Base-by-base conservation (phyloP, 1,140 invertebrate genomes). In the Sitophilus oryzae region DNA sequence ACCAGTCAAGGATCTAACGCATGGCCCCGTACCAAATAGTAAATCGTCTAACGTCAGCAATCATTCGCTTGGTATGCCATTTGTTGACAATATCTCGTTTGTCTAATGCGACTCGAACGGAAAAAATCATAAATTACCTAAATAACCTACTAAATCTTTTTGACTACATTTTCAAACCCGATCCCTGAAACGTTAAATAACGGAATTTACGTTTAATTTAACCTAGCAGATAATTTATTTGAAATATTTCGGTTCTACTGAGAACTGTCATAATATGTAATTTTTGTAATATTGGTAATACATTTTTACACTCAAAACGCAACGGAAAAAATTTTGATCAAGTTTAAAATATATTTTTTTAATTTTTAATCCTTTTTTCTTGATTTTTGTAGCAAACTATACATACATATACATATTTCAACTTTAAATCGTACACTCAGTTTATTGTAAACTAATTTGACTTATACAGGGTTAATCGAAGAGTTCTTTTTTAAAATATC, bases 81-180 rank as follows among this genome's bases (percentile, higher is more conserved):
- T 46, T 46, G 44, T 46, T 46, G 44, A 46, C 44, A 46, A 35
- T 34, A 16, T 23, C 25, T 46, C 44, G 35, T 46, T 46, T 46
- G 30, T 30, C 18, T 46, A 46, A 46, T 46, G 23, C 18, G 14
- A 34, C 10, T 23, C 21, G 8, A 34, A 34, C 25, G 44, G 16
- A 4, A 10, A 21, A 46, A 46, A 35, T 11, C 30, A 16, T 46
- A 46, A 25, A 46, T 46, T 35, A 46, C 25, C 9, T 11, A 46
- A 46, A 46, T 23, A 30, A 34, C 44, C 19, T n/a, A 14, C 8
- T 46, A 46, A 46, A 46, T 46, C 44, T 6, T 11, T 11, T 30
- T 6, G 25, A 11, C 25, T 6, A 46, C 22, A 15, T 11, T 30
- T 11, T 6, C 25, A 30, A 30, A 30, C 25, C 25, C 11, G 11